A percentile compares a stretch with the other conserved stretches of the same genome.
These are phyloP conservation scores for Syngnathoides biaculeatus DNA, from an alignment of 2,113 vertebrate species.

Conservation along the genomic window DNA sequence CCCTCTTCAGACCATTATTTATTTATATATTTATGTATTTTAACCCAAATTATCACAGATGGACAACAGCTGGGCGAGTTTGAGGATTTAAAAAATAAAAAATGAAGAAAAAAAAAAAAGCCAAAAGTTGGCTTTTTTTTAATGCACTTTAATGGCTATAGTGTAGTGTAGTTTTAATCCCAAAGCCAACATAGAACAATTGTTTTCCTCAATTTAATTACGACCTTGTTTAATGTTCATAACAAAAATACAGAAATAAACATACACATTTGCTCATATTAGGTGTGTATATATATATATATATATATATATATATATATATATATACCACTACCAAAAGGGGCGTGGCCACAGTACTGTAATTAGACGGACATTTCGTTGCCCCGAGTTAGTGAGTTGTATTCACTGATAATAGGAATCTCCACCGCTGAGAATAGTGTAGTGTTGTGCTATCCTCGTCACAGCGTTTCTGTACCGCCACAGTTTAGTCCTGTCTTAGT, in stretches of 20 bases:
- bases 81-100: not conserved
- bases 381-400: too few species aligned
- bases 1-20: not conserved
- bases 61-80: conserved; percentile 46
- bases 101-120: not conserved
- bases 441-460: too few species aligned
- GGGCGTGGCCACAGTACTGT: too few species aligned
- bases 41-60: conserved; percentile 28
- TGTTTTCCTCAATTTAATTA: not conserved
- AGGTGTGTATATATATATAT: too few species aligned
- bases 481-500: too few species aligned
- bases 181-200: not conserved
- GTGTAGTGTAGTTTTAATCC: not conserved
- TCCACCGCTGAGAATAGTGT: too few species aligned
- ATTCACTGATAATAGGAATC: too few species aligned
- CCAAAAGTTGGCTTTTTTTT: conserved; percentile 33
- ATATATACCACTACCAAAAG: too few species aligned
- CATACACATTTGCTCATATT: not conserved
- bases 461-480: too few species aligned
- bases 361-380: too few species aligned
- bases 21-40: conserved; percentile 23
- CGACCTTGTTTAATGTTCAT: not conserved
- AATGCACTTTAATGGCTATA: conserved; percentile 10
- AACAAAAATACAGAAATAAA: not conserved
- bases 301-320: too few species aligned